phyloP scores from a whole-genome alignment of 2,797 vertebrate species.

The Sebastes baramenuke region DNA sequence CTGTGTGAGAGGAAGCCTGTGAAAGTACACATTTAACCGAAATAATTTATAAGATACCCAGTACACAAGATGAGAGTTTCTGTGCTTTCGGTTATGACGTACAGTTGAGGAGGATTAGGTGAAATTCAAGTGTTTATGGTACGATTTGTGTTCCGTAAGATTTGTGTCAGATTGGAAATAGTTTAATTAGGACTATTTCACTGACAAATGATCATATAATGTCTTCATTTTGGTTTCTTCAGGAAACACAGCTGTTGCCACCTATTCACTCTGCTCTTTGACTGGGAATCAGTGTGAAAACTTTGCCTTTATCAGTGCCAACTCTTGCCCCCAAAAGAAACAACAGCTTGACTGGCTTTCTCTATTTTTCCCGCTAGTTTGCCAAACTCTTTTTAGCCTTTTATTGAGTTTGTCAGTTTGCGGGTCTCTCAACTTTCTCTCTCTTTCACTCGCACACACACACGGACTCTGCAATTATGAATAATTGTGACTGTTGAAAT shows the following conservation, averaged over 20 bases:
- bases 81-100: not conserved
- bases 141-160: not conserved
- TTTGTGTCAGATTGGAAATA: not conserved
- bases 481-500: conserved; percentile 75
- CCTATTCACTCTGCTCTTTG: conserved; percentile 80
- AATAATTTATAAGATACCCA: conserved; percentile 52
- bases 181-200: not conserved
- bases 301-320: conserved; percentile 74
- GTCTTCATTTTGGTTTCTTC: conserved; percentile 11
- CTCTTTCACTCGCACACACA: conserved; percentile 18
- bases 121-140: not conserved
- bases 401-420: conserved; percentile 63
- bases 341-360: conserved; percentile 69
- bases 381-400: conserved; percentile 22
- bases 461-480: conserved; percentile 60
- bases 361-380: conserved; percentile 26
- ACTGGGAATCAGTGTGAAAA: conserved; percentile 81
- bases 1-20: conserved; percentile 72
- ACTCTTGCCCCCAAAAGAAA: conserved; percentile 41
- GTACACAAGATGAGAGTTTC: not conserved
- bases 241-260: conserved; percentile 1
- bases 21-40: conserved; percentile 58
- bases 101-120: not conserved
- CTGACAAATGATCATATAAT: not conserved
- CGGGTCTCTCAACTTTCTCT: conserved; percentile 51